Percentiles rank a stretch among this genome's conserved stretches.
Evolutionary conservation across 2,797 vertebrate genomes (phyloP).

Genomic region (Malurus splendens): DNA sequence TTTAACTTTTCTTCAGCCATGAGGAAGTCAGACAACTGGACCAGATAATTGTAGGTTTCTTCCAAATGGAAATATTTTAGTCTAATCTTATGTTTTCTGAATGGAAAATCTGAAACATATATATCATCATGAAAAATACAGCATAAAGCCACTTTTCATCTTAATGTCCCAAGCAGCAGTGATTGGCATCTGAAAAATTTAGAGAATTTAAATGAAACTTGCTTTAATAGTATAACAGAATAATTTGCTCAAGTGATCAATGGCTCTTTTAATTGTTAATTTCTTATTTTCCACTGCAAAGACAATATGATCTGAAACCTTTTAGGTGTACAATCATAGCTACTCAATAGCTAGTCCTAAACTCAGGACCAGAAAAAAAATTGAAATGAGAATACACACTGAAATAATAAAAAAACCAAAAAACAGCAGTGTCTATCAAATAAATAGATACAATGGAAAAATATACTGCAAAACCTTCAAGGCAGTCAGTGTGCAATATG

Average conservation of each 20-base stretch:
- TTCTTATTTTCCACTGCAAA: background rate
- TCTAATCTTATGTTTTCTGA: background rate
- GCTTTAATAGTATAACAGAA: background rate
- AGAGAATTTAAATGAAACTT: background rate
- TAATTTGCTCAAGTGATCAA: background rate
- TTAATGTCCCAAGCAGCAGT: background rate
- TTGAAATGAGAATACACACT: background rate
- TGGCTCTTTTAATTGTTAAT: background rate
- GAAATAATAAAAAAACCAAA: background rate
- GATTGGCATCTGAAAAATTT: background rate
- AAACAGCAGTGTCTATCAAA: background rate
- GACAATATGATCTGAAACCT: background rate
- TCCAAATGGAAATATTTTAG: background rate
- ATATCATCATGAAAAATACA: background rate
- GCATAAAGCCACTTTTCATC: background rate
- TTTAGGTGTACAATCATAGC: background rate
- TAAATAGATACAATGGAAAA: background rate
- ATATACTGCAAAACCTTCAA: background rate
- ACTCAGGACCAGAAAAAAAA: background rate
- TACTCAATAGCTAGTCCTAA: background rate
- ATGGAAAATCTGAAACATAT: background rate
- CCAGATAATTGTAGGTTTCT: background rate
- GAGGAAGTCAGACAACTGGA: background rate
- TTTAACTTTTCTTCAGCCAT: background rate
- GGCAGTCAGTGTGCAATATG: background rate